These are phyloP conservation scores for Melinopterus prodromus DNA, from an alignment of 2,888 invertebrate species.

Conservation along the genomic window DNA sequence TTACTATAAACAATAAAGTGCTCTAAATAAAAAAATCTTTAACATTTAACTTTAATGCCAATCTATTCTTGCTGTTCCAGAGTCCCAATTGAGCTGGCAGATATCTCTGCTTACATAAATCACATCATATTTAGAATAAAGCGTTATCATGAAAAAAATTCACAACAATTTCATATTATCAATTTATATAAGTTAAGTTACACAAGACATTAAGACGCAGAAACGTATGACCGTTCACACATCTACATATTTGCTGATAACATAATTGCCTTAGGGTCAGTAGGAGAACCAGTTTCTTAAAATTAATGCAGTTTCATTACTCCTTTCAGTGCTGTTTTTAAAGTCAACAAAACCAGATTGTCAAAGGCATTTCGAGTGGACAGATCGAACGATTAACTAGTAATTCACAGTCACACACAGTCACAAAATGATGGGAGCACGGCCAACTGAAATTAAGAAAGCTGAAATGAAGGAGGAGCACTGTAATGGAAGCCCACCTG, in stretches of 20 bases:
- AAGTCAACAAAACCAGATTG: slow-evolving; percentile 20
- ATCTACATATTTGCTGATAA: slow-evolving; percentile 25
- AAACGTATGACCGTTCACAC: not conserved
- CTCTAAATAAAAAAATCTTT: too few species aligned
- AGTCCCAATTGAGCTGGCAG: not conserved
- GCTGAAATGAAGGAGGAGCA: slow-evolving; percentile 12
- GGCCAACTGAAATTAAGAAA: slow-evolving; percentile 25
- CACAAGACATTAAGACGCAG: slow-evolving; percentile 11
- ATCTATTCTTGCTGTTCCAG: too few species aligned
- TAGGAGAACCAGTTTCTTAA: slow-evolving; percentile 31
- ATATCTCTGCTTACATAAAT: too few species aligned
- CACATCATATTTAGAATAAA: not conserved
- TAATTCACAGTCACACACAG: not conserved
- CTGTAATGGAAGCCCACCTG: slow-evolving; percentile 28
- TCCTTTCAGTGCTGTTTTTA: slow-evolving; percentile 14
- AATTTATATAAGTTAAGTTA: slow-evolving; percentile 15
- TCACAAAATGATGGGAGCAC: slow-evolving; percentile 20
- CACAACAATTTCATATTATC: slow-evolving; percentile 8
- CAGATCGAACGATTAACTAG: not conserved
- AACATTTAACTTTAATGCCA: too few species aligned
- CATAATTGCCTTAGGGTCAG: slow-evolving; percentile 27
- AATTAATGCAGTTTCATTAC: slow-evolving; percentile 27
- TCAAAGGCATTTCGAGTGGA: not conserved
- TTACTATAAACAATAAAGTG: too few species aligned
- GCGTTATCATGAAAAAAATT: slow-evolving; percentile 11